Conservation (phyloP, 2,113 vertebrate genomes). For the Equus quagga region DNA sequence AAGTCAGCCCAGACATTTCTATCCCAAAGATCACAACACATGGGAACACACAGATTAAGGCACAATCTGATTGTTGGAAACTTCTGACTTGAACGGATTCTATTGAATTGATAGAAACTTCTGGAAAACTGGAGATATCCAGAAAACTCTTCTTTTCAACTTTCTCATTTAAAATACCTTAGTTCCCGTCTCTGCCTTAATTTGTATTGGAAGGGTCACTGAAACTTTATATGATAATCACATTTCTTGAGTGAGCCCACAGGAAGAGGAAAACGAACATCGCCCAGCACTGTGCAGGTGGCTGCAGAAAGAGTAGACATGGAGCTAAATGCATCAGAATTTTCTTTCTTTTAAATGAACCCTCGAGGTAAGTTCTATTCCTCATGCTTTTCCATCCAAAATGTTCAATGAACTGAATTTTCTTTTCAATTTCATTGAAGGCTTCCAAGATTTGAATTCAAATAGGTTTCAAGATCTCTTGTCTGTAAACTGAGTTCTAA, state of each 20-base stretch:
- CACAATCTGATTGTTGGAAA: neutral
- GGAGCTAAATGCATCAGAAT: fast-evolving
- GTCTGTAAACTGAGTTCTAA: neutral
- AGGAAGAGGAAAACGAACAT: fast-evolving
- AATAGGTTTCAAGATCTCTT: neutral
- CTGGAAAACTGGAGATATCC: neutral
- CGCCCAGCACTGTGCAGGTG: fast-evolving
- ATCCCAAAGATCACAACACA: fast-evolving
- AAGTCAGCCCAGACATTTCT: neutral
- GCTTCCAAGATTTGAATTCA: neutral
- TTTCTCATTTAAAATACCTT: neutral
- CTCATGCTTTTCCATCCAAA: neutral
- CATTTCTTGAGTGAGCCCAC: fast-evolving
- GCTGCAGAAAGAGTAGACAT: fast-evolving
- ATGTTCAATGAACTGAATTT: neutral
- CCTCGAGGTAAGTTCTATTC: neutral
- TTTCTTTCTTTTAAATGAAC: neutral
- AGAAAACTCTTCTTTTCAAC: neutral
- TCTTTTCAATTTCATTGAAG: neutral
- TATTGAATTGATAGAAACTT: neutral
- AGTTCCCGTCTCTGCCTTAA: neutral
- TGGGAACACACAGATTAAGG: fast-evolving
- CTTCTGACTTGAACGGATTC: neutral
- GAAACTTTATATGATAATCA: too few relatives aligned
- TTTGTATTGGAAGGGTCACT: neutral